Percentiles rank a stretch among this genome's conserved stretches.
Evolutionary conservation across 1,140 invertebrate species (phyloP).

Genomic region (Sarcophaga peregrina): DNA sequence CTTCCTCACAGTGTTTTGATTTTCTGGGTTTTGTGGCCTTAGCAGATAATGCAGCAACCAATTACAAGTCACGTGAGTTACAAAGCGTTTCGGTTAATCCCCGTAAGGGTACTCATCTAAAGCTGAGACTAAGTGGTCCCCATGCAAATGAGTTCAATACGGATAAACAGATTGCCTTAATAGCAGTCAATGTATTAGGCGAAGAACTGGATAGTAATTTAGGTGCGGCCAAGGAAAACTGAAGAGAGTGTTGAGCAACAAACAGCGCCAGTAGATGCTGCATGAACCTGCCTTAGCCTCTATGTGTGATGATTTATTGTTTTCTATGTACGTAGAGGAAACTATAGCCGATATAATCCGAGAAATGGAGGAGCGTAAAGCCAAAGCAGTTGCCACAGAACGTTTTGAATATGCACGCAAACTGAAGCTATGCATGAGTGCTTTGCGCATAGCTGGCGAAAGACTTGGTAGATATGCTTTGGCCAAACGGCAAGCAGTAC

Average conservation of each 20-base stretch:
- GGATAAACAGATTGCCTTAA: constrained; percentile 71
- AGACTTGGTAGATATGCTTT: constrained; percentile 89
- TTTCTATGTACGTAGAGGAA: constrained; percentile 97
- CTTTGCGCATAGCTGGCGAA: constrained; percentile 86
- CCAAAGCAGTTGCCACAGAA: constrained; percentile 78
- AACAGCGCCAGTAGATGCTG: constrained; percentile 30
- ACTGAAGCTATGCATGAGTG: constrained; percentile 85
- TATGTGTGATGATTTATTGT: constrained; percentile 92
- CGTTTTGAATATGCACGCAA: constrained; percentile 90
- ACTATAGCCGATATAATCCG: constrained; percentile 90
- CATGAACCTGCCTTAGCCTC: constrained; percentile 73
- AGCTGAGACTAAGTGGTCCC: constrained; percentile 85
- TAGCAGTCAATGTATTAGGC: constrained; percentile 83
- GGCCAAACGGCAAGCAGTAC: constrained; percentile 90
- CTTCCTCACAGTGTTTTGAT: constrained; percentile 71
- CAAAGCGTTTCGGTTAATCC: constrained; percentile 85
- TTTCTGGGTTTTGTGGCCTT: constrained; percentile 84
- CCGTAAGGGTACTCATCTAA: constrained; percentile 83
- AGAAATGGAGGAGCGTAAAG: constrained; percentile 87
- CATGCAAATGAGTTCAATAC: constrained; percentile 83
- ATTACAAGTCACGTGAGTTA: constrained; percentile 86
- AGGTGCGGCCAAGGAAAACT: constrained; percentile 46
- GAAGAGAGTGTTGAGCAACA: constrained; percentile 40
- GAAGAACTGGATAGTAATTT: constrained; percentile 61
- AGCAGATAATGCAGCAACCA: constrained; percentile 83